Base-by-base conservation (phyloP, 2,888 invertebrate species). In the Phasia obesa region DNA sequence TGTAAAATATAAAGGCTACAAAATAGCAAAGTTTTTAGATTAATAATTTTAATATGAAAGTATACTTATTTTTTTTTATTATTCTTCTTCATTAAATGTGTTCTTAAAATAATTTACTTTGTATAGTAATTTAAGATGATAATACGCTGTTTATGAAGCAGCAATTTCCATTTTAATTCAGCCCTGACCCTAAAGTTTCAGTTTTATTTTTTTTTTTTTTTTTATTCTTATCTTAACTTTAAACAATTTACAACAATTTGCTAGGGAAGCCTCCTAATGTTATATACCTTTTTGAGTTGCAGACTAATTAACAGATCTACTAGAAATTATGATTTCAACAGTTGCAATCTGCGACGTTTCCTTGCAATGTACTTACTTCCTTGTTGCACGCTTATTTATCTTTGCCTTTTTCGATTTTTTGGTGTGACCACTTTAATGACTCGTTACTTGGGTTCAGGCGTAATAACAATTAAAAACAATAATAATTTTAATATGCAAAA, bases 401-500 rank as follows among this genome's bases (percentile, higher is more conserved):
- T 59, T 51, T 21, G 9, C 15, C 31, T 55, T 64, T 31, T 21
- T 9, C 21, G 0, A n/a, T 35, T 35, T 53, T 25, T 35, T 51
- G 11, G 1, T 57, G 15, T 57, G 49, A 44, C 53, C 44, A 79
- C 44, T 79, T 67, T 59, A 49, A 47, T 49, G 21, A 31, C 35
- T 42, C 21, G 51, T 35, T n/a, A 44, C 21, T 76, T 71, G 27
- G 11, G 2, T 23, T 65, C 25, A 73, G 17, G 21, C 42, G 65
- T 79, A 79, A 69, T 27, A 53, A 70, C 25, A 57, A 57, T 51
- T 51, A 65, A 71, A 57, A 65, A 64, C 23, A 49, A 69, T 53
- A 23, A 55, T 44, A 55, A 64, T 51, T 31, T 64, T 11, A n/a
- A 44, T 25, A 42, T 25, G 13, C 44, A 19, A 47, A 47, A 64